Percentiles rank a stretch among this genome's conserved stretches.
Evolutionary conservation across 2,113 vertebrate species (phyloP).

Genomic region (Planiliza haematocheilus): DNA sequence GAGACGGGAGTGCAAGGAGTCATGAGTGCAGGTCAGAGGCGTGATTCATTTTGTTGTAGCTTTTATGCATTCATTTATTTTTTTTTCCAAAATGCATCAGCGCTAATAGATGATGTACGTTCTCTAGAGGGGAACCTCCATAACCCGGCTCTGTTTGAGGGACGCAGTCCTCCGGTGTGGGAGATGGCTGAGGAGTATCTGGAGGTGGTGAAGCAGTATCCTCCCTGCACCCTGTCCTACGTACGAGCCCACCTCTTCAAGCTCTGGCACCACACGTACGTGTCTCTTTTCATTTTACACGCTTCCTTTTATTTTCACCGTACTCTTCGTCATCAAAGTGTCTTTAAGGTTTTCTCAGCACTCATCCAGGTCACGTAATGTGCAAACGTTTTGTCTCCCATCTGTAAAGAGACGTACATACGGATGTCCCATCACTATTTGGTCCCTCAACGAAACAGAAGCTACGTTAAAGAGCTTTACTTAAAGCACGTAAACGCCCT

Average conservation of each 20-base stretch:
- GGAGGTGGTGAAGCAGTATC: constrained; percentile 88
- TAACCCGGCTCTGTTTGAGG: constrained; percentile 96
- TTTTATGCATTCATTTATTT: accelerated
- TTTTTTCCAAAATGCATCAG: too few species aligned
- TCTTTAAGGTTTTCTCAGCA: too few species aligned
- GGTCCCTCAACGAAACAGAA: too few species aligned
- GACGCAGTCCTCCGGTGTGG: constrained; percentile 92
- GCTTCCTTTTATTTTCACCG: too few species aligned
- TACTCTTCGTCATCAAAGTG: too few species aligned
- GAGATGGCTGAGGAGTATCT: constrained; percentile 97
- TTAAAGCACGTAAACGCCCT: too few species aligned
- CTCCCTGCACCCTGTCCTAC: constrained; percentile 92
- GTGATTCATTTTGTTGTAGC: neutral
- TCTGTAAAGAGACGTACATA: too few species aligned
- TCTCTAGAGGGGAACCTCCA: constrained; percentile 94
- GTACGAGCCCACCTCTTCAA: constrained; percentile 97
- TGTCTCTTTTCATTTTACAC: constrained; percentile 40
- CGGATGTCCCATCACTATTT: too few species aligned
- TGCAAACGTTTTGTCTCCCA: too few species aligned
- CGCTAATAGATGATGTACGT: neutral
- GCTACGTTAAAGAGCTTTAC: too few species aligned
- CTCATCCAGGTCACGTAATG: too few species aligned
- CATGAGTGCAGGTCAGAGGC: constrained; percentile 92
- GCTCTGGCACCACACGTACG: constrained; percentile 99
- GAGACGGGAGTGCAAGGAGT: constrained; percentile 95